Evolutionary conservation across 2,113 vertebrate genomes (phyloP).

Genomic region (Amphiprion ocellaris): DNA sequence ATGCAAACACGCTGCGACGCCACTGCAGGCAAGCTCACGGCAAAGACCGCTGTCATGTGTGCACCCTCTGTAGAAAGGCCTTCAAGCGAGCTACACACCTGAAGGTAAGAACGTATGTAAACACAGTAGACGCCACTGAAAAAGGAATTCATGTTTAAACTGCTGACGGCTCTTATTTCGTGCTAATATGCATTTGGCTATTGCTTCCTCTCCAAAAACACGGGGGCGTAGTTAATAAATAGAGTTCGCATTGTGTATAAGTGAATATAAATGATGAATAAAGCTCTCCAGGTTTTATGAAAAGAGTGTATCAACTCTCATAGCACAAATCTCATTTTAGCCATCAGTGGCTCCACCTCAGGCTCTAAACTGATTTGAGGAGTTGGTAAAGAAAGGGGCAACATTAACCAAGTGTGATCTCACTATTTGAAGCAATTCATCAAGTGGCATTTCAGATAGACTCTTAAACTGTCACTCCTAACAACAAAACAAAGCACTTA

Average conservation of each 20-base stretch:
- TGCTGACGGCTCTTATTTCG: background rate
- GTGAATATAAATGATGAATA: background rate
- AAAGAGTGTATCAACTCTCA: conserved; percentile 1
- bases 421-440: conserved; percentile 9
- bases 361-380: background rate
- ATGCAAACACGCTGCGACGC: conserved; percentile 88
- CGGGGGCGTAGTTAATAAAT: no score
- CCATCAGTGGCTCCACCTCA: background rate
- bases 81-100: conserved; percentile 98
- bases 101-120: conserved; percentile 85
- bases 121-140: background rate
- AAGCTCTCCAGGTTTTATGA: background rate
- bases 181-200: background rate
- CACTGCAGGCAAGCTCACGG: conserved; percentile 88
- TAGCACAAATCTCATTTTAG: background rate
- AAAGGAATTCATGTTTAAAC: background rate
- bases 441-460: conserved; percentile 3
- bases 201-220: no score
- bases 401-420: background rate
- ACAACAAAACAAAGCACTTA: conserved; percentile 42
- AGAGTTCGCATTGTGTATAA: background rate
- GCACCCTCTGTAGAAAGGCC: conserved; percentile 92
- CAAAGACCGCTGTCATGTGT: conserved; percentile 94
- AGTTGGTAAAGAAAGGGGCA: background rate
- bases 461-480: background rate